phyloP scores from a whole-genome alignment of 2,113 vertebrate genomes.

The Nicator chloris region DNA sequence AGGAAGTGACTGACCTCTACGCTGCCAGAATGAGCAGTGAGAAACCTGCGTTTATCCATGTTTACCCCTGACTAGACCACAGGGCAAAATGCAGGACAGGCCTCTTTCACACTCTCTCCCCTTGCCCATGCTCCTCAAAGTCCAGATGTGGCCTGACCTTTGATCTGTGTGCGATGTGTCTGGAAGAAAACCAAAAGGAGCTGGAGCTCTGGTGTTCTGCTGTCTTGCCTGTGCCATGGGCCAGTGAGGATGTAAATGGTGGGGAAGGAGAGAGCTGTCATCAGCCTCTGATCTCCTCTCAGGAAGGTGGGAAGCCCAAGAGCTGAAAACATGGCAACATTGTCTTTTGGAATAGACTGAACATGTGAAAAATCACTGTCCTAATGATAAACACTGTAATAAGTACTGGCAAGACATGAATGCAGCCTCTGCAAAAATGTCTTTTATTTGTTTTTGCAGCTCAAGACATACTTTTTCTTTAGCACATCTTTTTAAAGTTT shows the following conservation, averaged over 20 bases:
- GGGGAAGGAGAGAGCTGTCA: not conserved
- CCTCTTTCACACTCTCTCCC: not conserved
- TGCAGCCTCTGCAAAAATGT: slow-evolving; percentile 21
- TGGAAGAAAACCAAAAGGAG: not conserved
- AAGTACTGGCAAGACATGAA: slow-evolving; percentile 56
- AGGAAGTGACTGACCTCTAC: not conserved
- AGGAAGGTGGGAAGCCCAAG: not conserved
- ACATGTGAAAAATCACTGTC: slow-evolving; percentile 28
- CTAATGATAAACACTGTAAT: slow-evolving; percentile 52
- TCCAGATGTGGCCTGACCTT: not conserved
- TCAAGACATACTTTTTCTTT: slow-evolving; percentile 56
- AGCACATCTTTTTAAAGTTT: slow-evolving; percentile 57
- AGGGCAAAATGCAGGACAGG: not conserved
- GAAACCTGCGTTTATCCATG: not conserved
- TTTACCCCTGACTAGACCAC: not conserved
- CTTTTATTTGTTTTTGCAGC: not conserved
- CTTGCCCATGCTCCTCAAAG: not conserved
- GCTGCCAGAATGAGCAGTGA: not conserved
- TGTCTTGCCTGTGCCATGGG: not conserved
- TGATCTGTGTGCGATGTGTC: not conserved
- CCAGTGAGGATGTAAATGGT: not conserved
- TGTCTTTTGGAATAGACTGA: slow-evolving; percentile 24
- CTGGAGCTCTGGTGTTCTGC: not conserved
- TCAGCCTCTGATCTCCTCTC: not conserved
- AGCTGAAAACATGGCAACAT: not conserved